Evolutionary conservation across 2,888 invertebrate species (phyloP).

Genomic region (Calephelis perditalis): DNA sequence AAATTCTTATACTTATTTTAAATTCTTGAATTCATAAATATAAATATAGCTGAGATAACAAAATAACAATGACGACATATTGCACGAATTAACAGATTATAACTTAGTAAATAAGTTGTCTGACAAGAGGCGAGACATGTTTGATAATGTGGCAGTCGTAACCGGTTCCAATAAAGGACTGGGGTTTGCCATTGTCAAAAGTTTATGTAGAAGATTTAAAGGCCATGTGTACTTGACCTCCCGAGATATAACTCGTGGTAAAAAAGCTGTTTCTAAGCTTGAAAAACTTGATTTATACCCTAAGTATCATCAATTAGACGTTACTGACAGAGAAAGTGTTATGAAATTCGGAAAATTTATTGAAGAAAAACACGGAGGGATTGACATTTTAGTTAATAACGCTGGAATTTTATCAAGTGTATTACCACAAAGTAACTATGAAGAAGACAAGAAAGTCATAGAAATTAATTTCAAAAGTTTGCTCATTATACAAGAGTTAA

Average conservation of each 20-base stretch:
- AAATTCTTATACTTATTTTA: too few relatives aligned
- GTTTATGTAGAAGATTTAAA: conserved; percentile 76
- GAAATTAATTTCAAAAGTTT: conserved; percentile 82
- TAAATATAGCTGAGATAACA: too few relatives aligned
- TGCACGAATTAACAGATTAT: too few relatives aligned
- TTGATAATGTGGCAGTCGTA: conserved; percentile 48
- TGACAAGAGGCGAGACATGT: conserved; percentile 22
- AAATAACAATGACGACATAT: too few relatives aligned
- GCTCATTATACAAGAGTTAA: conserved; percentile 75
- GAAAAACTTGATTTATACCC: conserved; percentile 35
- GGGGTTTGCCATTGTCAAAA: conserved; percentile 78
- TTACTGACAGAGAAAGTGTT: conserved; percentile 76
- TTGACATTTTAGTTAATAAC: conserved; percentile 88
- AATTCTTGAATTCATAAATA: too few relatives aligned
- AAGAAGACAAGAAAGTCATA: conserved; percentile 78
- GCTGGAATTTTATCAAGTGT: conserved; percentile 60
- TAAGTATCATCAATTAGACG: conserved; percentile 73
- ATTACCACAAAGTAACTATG: conserved; percentile 32
- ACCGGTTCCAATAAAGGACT: conserved; percentile 83
- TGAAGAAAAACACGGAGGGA: conserved; percentile 77
- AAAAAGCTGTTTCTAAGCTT: conserved; percentile 39
- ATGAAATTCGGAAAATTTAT: conserved; percentile 81
- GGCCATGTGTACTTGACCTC: conserved; percentile 83
- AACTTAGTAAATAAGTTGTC: too few relatives aligned
- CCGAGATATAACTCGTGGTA: conserved; percentile 57